Conservation (phyloP, 2,797 vertebrate species). For the Sebastes glaucus region DNA sequence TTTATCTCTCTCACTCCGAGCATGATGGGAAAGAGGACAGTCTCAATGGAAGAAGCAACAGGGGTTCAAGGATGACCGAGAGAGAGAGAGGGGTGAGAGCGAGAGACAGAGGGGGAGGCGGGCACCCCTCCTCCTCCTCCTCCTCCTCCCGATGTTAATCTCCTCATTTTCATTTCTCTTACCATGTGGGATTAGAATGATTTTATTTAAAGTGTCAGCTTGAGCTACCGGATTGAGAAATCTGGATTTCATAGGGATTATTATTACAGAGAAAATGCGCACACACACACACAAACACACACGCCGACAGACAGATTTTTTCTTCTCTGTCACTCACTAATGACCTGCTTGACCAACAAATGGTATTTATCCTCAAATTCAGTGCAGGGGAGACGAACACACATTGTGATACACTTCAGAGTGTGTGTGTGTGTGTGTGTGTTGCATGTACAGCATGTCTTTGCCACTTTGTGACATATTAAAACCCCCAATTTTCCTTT, state of each 20-base stretch:
- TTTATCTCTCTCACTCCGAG: background rate
- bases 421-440: background rate
- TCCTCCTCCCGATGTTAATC: constrained; percentile 88
- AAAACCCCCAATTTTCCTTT: background rate
- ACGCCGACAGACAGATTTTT: constrained; percentile 31
- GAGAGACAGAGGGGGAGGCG: background rate
- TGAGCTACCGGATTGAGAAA: constrained; percentile 97
- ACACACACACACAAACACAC: constrained; percentile 20
- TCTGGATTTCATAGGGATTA: constrained; percentile 98
- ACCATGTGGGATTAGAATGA: constrained; percentile 97
- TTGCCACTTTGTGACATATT: background rate
- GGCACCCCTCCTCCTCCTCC: constrained; percentile 30
- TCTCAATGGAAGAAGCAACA: constrained; percentile 21
- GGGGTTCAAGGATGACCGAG: constrained; percentile 45
- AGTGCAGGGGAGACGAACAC: constrained; percentile 8
- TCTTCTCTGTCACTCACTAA: constrained; percentile 71
- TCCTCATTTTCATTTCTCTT: constrained; percentile 99
- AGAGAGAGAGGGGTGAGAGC: background rate
- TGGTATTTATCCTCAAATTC: constrained; percentile 64
- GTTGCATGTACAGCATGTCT: background rate
- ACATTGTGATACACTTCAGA: constrained; percentile 43
- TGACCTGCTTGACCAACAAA: constrained; percentile 78
- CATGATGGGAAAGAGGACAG: constrained; percentile 9
- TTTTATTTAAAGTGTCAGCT: constrained; percentile 99
- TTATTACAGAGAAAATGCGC: constrained; percentile 76